Evolutionary conservation across 2,797 vertebrate species (phyloP).

Genomic region (Mastacembelus armatus): DNA sequence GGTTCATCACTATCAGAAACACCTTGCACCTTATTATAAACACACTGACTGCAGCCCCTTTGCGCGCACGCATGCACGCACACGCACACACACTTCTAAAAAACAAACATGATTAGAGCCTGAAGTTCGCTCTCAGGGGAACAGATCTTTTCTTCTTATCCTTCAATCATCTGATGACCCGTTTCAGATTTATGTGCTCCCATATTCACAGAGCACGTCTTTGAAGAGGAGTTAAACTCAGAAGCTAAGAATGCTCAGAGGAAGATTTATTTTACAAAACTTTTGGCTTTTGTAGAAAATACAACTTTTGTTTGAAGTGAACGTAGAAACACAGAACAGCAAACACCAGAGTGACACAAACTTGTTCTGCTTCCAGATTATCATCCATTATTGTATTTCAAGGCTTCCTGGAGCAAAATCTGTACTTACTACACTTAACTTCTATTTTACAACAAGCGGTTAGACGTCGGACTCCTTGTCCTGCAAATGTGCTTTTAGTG

Average conservation of each 20-base stretch:
- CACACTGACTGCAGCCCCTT: too few relatives aligned
- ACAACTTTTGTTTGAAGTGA: neutral
- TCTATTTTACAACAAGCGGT: conserved; percentile 4
- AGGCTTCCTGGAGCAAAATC: neutral
- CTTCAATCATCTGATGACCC: too few relatives aligned
- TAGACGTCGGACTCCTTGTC: neutral
- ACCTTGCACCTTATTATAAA: too few relatives aligned
- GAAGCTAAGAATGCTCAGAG: neutral
- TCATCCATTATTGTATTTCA: conserved; percentile 14
- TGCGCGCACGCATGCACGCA: too few relatives aligned
- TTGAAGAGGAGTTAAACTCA: too few relatives aligned
- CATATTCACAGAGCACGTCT: too few relatives aligned
- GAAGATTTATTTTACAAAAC: conserved; percentile 57
- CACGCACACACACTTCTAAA: too few relatives aligned
- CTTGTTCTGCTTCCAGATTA: neutral
- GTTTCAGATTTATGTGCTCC: too few relatives aligned
- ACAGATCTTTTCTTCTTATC: too few relatives aligned
- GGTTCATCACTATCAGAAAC: too few relatives aligned
- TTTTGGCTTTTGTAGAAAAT: conserved; percentile 45
- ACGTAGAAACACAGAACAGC: neutral
- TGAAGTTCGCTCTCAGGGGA: too few relatives aligned
- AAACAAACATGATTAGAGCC: too few relatives aligned
- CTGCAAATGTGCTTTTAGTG: neutral
- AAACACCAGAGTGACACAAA: neutral
- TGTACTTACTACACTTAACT: neutral